Base-by-base conservation (phyloP, 30 jellyfish, hydroid and myxozoan species). In the Aurelia sp. region DNA sequence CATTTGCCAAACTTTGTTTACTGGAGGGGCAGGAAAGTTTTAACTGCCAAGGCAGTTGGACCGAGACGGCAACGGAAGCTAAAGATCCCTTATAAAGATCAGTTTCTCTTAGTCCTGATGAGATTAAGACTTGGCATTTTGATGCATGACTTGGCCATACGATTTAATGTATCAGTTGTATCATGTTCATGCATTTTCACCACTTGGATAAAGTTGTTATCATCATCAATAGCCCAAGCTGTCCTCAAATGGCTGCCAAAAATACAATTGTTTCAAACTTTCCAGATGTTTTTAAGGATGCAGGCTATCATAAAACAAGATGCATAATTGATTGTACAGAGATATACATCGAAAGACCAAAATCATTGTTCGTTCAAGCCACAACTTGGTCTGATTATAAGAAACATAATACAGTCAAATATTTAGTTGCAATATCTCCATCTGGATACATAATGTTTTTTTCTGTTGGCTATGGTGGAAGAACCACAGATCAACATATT, bases 251-350 rank as follows among this genome's bases (percentile, higher is more conserved):
- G 89, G 88, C 89, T 82, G n/a, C 89, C 90, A 47, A 67, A 67
- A 67, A 82, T 15, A 48, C 61, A 31, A 82, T 82, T 21, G n/a
- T 18, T 15, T 13, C 79, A 21, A 67, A 82, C 64, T 17, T 82
- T n/a, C 92, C 92, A 15, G 16, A 21, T 1, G 55, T 31, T 33
- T 82, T 82, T 70, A 57, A 21, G 44, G 60, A 80, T 48, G 76
- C 88, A 35, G 61, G 61, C 16, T 61, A 76, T 48, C 50, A 53
- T n/a, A 87, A 87, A 53, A 60, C 86, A 18, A 48, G 94, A 69
- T 90, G 77, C 85, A 87, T 79, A 37, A 66, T 78, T 44, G 96
- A 87, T 48, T 86, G 95, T 19, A 63, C 57, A 63, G 93, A 44
- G 33, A 27, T 27, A 27, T 27, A 27, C 33, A 27, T 27, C 33